phyloP scores from a whole-genome alignment of 2,113 vertebrate genomes.

The Megaceryle torquata region DNA sequence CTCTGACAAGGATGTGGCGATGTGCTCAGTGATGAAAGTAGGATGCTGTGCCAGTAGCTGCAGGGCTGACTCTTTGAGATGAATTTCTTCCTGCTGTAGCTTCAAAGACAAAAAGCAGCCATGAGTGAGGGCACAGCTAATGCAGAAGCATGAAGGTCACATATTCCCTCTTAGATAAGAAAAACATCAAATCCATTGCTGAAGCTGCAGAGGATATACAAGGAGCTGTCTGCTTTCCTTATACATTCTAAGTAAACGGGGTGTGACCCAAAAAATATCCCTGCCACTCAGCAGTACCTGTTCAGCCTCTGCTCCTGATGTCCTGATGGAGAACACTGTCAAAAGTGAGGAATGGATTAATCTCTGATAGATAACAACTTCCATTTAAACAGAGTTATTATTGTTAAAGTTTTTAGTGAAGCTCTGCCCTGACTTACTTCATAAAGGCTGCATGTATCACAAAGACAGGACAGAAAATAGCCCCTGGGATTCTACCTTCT shows the following conservation, averaged over 20 bases:
- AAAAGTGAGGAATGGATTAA: background rate
- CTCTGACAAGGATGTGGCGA: background rate
- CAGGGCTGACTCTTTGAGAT: background rate
- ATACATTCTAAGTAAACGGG: background rate
- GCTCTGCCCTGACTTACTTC: conserved; percentile 4
- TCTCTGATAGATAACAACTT: background rate
- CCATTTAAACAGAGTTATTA: background rate
- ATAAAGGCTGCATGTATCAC: background rate
- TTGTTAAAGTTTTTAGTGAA: background rate
- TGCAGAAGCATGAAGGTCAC: conserved; percentile 40
- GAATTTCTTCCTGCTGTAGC: conserved; percentile 34
- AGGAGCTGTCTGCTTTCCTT: background rate
- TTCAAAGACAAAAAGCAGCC: conserved; percentile 25
- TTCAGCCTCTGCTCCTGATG: background rate
- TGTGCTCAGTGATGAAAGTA: background rate
- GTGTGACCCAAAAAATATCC: background rate
- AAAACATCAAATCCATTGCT: background rate
- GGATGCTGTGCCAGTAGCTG: conserved; percentile 14
- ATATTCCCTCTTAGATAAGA: background rate
- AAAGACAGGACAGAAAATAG: conserved; percentile 29
- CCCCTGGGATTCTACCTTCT: background rate
- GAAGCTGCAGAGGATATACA: background rate
- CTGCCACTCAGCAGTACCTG: background rate
- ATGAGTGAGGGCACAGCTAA: background rate
- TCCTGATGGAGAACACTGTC: background rate